A percentile compares a stretch with the other conserved stretches of the same genome.
Conservation (phyloP, 2,888 invertebrate species). For the Carpatolechia fugitivella region DNA sequence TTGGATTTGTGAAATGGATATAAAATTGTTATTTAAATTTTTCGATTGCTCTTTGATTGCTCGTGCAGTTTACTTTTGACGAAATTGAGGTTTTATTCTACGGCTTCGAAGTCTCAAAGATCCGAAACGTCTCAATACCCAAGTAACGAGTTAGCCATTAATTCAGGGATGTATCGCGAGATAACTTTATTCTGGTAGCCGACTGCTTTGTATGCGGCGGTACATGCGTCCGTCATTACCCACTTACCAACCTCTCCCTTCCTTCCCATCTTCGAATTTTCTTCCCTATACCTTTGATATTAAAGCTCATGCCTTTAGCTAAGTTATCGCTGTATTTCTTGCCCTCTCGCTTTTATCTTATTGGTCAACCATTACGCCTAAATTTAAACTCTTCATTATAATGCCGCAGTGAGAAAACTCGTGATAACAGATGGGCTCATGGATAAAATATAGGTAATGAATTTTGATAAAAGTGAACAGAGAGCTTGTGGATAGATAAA, state of each 20-base stretch:
- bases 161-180: slow-evolving; percentile 77
- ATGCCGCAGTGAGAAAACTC: slow-evolving; percentile 73
- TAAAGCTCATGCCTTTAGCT: slow-evolving; percentile 30
- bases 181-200: slow-evolving; percentile 80
- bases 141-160: slow-evolving; percentile 78
- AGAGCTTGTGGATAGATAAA: slow-evolving; percentile 46
- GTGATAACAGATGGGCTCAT: slow-evolving; percentile 64
- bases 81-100: slow-evolving; percentile 14
- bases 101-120: slow-evolving; percentile 60
- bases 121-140: slow-evolving; percentile 75
- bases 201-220: slow-evolving; percentile 77
- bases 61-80: too few relatives aligned
- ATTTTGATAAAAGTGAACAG: slow-evolving; percentile 62
- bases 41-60: too few relatives aligned
- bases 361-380: slow-evolving; percentile 78
- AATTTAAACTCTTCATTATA: slow-evolving; percentile 79
- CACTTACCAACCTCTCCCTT: slow-evolving; percentile 40
- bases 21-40: too few relatives aligned
- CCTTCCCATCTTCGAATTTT: slow-evolving; percentile 29
- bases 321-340: slow-evolving; percentile 43
- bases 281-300: slow-evolving; percentile 31
- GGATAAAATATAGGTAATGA: slow-evolving; percentile 73
- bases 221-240: slow-evolving; percentile 76
- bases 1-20: too few relatives aligned
- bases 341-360: slow-evolving; percentile 77